A percentile compares a stretch with the other conserved stretches of the same genome.
Conservation (phyloP, 1,140 invertebrate species). For the Papilio polyxenes region DNA sequence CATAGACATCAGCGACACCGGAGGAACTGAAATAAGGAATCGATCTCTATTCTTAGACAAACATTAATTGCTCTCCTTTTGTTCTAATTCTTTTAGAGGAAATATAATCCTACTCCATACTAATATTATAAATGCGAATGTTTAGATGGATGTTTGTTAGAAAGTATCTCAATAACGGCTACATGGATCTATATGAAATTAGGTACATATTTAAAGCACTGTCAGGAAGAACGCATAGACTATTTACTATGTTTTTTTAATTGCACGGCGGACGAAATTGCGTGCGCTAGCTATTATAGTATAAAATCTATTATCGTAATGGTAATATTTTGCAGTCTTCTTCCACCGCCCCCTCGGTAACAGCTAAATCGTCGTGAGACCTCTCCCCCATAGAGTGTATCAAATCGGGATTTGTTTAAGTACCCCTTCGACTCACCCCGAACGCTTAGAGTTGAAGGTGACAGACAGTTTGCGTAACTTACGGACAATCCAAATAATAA, state of each 20-base stretch:
- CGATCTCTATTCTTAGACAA: too few relatives aligned
- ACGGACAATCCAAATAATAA: neutral
- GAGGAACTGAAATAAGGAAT: too few relatives aligned
- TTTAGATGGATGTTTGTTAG: too few relatives aligned
- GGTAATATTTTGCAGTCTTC: neutral
- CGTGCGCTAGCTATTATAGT: neutral
- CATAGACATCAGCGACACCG: too few relatives aligned
- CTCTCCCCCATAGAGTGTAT: neutral
- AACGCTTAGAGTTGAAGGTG: neutral
- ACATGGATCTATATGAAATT: too few relatives aligned
- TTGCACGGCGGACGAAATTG: too few relatives aligned
- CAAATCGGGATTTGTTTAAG: slow-evolving; percentile 22
- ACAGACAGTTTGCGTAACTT: neutral
- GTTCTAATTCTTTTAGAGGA: neutral
- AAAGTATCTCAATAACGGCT: too few relatives aligned
- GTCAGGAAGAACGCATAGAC: too few relatives aligned
- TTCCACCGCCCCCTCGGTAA: slow-evolving; percentile 7
- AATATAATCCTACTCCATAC: neutral
- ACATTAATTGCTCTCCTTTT: too few relatives aligned
- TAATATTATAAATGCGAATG: too few relatives aligned
- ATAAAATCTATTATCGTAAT: slow-evolving; percentile 11
- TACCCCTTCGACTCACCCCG: neutral
- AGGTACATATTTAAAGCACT: too few relatives aligned
- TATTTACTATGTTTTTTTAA: too few relatives aligned
- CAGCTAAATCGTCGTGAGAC: neutral